A percentile compares a stretch with the other conserved stretches of the same genome.
Evolutionary conservation across 2,888 invertebrate species (phyloP).

Genomic region (Eristalinus aeneus): DNA sequence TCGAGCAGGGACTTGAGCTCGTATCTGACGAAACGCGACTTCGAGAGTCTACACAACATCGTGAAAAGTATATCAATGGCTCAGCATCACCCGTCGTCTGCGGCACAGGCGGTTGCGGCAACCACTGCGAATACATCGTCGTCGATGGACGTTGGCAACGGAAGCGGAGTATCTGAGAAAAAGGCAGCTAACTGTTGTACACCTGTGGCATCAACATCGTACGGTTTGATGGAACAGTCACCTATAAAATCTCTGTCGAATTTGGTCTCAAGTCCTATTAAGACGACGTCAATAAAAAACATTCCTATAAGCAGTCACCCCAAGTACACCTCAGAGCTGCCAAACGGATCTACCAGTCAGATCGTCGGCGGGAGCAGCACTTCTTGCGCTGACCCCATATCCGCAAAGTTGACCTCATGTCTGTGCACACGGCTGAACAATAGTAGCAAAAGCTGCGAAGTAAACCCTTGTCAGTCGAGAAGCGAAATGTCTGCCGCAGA

Average conservation of each 20-base stretch:
- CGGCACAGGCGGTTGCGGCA: conserved; percentile 44
- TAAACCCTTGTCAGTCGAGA: conserved; percentile 71
- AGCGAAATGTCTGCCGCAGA: conserved; percentile 46
- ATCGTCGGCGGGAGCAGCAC: conserved; percentile 27
- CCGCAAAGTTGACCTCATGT: conserved; percentile 81
- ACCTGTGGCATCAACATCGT: conserved; percentile 48
- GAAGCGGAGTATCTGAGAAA: conserved; percentile 10
- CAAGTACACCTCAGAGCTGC: conserved; percentile 48
- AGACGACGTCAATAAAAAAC: conserved; percentile 78
- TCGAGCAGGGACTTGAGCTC: conserved; percentile 74
- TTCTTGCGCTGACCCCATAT: conserved; percentile 78
- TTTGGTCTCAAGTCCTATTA: conserved; percentile 83
- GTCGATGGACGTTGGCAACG: conserved; percentile 21
- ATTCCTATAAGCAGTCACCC: conserved; percentile 73
- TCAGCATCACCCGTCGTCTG: conserved; percentile 29
- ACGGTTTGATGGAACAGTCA: conserved; percentile 80
- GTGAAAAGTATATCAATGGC: conserved; percentile 77
- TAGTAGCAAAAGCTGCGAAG: conserved; percentile 69
- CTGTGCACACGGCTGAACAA: conserved; percentile 79
- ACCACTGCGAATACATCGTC: conserved; percentile 16
- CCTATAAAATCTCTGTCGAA: conserved; percentile 85
- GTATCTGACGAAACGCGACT: conserved; percentile 77
- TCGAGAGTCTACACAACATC: conserved; percentile 77
- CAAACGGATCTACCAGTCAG: conserved; percentile 43
- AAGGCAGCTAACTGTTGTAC: conserved; percentile 47